A percentile compares a stretch with the other conserved stretches of the same genome.
These are phyloP conservation scores for Spongilla lacustris DNA, from an alignment of 37 sponge, comb jelly and placozoan species.

Conservation along the genomic window DNA sequence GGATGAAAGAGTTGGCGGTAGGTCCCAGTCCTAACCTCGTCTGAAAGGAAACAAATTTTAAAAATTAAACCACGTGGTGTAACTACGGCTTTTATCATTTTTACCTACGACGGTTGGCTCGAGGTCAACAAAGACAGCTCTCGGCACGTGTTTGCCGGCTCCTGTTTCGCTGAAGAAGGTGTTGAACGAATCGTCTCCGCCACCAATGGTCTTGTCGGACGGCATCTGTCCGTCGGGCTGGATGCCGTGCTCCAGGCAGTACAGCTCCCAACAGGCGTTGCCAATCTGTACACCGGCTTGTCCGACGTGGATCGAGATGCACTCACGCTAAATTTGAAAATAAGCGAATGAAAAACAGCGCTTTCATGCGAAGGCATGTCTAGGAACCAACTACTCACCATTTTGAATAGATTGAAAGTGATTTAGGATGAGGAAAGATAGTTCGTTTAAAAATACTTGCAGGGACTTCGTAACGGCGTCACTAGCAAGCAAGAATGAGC, in stretches of 20 bases:
- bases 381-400: too few relatives aligned
- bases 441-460: background rate
- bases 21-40: conserved; percentile 94
- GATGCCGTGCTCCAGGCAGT: conserved; percentile 97
- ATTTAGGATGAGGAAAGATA: background rate
- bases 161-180: conserved; percentile 98
- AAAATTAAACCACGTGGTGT: background rate
- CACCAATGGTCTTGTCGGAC: conserved; percentile 93
- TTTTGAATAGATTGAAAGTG: background rate
- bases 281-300: conserved; percentile 98
- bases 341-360: background rate
- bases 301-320: conserved; percentile 92
- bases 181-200: conserved; percentile 94
- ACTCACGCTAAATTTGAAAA: conserved; percentile 80
- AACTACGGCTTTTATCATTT: background rate
- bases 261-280: conserved; percentile 97
- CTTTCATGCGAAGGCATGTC: background rate
- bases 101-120: conserved; percentile 94
- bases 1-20: conserved; percentile 95
- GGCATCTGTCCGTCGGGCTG: conserved; percentile 98
- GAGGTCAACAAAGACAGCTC: conserved; percentile 91
- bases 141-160: conserved; percentile 94
- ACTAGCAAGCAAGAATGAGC: background rate
- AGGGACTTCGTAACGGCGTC: background rate
- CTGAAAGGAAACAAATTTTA: conserved; percentile 29